A percentile compares a stretch with the other conserved stretches of the same genome.
Conservation (phyloP, 2,113 vertebrate genomes). For the Eleginops maclovinus region DNA sequence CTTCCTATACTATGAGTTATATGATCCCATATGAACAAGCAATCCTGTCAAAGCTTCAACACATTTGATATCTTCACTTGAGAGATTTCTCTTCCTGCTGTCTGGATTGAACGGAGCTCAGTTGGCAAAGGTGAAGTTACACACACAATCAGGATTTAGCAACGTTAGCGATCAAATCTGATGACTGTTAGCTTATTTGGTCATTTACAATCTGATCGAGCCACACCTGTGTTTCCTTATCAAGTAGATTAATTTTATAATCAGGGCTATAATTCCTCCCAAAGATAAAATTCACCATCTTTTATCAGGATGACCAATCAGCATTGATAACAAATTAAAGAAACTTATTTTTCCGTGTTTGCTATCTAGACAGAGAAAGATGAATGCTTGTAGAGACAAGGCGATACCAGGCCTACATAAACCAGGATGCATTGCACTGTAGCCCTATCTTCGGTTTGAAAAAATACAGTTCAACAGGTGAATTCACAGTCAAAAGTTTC, state of each 20-base stretch:
- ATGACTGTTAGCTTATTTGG: neutral
- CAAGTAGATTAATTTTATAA: neutral
- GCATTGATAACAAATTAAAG: neutral
- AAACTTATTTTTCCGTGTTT: too few relatives aligned
- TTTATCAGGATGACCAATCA: too few relatives aligned
- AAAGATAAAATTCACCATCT: too few relatives aligned
- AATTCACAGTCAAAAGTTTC: too few relatives aligned
- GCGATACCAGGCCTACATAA: too few relatives aligned
- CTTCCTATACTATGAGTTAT: neutral
- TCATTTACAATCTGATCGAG: slow-evolving; percentile 8
- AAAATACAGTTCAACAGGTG: too few relatives aligned
- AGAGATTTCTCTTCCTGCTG: neutral
- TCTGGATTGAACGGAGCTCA: slow-evolving; percentile 2
- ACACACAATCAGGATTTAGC: slow-evolving; percentile 8
- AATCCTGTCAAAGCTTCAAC: too few relatives aligned
- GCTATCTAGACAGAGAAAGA: too few relatives aligned
- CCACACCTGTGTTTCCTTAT: neutral
- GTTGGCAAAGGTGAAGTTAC: neutral
- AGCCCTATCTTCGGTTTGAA: too few relatives aligned
- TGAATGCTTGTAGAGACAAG: too few relatives aligned
- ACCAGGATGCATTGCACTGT: neutral
- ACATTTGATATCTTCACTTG: too few relatives aligned
- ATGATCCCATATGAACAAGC: neutral
- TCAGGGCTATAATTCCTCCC: too few relatives aligned
- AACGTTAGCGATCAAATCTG: slow-evolving; percentile 18